Evolutionary conservation across 2,888 invertebrate species (phyloP).

Genomic region (Acleris holmiana): DNA sequence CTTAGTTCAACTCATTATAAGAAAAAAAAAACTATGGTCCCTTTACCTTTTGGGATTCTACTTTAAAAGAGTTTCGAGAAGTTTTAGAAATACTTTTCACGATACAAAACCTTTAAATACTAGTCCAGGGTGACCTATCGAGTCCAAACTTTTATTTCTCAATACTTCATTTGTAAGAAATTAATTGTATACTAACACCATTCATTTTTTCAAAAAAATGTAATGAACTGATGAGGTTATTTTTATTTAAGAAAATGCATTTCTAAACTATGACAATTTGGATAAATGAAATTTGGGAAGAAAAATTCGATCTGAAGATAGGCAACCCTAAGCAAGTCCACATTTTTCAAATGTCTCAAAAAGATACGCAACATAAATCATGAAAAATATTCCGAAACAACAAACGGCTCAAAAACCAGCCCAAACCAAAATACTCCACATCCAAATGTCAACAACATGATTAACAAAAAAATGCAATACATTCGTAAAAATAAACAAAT

Average conservation of each 20-base stretch:
- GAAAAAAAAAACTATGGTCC: conserved; percentile 35
- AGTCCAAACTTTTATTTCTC: no score
- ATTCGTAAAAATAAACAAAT: conserved; percentile 60
- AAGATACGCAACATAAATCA: not conserved
- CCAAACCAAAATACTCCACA: conserved; percentile 2
- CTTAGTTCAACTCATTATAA: conserved; percentile 3
- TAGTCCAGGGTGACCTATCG: no score
- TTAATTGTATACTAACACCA: no score
- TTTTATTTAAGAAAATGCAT: no score
- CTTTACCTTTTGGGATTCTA: conserved; percentile 37
- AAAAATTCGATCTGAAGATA: no score
- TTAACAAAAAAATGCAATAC: conserved; percentile 63
- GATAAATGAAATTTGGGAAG: no score
- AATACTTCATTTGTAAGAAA: no score
- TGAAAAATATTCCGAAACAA: not conserved
- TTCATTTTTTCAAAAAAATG: no score
- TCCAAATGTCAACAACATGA: conserved; percentile 58
- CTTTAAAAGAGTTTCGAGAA: not conserved
- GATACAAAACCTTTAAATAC: not conserved
- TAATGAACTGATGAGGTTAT: no score
- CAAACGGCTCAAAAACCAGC: conserved; percentile 14
- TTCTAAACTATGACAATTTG: no score
- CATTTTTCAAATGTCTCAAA: no score
- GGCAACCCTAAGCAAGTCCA: no score
- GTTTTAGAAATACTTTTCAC: conserved; percentile 3